These are phyloP conservation scores for Chinchilla lanigera DNA, from an alignment of 2,113 vertebrate genomes.

Conservation along the genomic window DNA sequence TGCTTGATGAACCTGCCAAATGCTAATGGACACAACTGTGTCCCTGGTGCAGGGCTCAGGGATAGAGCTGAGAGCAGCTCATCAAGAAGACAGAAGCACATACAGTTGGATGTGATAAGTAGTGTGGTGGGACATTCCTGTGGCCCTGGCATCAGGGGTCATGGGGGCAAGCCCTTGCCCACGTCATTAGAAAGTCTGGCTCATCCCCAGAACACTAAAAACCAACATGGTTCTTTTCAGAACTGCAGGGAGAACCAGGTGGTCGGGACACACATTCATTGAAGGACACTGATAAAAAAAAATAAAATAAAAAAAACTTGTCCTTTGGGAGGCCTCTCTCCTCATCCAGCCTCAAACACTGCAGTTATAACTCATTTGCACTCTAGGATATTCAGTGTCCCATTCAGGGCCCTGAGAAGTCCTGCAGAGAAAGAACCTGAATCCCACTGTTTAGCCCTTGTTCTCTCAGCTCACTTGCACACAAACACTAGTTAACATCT, in stretches of 20 bases:
- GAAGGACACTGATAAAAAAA: background rate
- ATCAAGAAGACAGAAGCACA: background rate
- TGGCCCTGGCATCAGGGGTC: background rate
- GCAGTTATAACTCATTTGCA: background rate
- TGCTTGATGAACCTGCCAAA: background rate
- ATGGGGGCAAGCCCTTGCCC: background rate
- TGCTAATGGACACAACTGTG: rapidly evolving
- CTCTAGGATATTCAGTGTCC: background rate
- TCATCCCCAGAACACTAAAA: background rate
- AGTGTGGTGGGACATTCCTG: background rate
- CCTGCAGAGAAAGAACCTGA: background rate
- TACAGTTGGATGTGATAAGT: background rate
- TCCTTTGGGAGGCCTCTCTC: background rate
- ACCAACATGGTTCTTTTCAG: background rate
- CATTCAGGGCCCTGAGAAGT: conserved; percentile 12
- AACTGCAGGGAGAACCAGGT: background rate
- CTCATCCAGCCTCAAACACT: background rate
- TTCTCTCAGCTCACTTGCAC: background rate
- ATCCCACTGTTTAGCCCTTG: background rate
- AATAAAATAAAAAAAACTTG: background rate
- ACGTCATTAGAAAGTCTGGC: background rate
- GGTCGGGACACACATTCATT: background rate
- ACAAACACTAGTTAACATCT: background rate
- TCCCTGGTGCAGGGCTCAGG: background rate
- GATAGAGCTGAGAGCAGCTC: background rate